Conservation (phyloP, 35 echinoderm and acorn worm species). For the Eucidaris tribuloides region DNA sequence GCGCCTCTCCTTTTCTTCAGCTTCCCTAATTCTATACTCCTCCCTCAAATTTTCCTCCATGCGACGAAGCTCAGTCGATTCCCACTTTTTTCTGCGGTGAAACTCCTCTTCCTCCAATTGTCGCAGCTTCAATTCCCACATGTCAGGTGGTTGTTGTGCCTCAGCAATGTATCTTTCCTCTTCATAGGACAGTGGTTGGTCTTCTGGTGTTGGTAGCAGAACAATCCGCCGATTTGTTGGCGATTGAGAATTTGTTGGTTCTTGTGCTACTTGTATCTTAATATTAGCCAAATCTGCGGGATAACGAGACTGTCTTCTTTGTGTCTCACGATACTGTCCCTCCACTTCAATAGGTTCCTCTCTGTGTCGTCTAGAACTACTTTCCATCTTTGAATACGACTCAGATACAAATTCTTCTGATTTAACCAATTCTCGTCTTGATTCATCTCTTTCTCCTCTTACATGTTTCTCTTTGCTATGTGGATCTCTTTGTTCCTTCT, state of each 20-base stretch:
- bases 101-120: neutral
- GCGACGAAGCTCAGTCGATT: neutral
- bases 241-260: neutral
- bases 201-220: neutral
- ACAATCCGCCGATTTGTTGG: neutral
- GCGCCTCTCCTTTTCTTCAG: neutral
- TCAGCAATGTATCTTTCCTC: neutral
- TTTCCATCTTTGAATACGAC: too few species aligned
- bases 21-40: neutral
- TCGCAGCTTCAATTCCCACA: neutral
- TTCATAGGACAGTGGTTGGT: neutral
- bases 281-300: neutral
- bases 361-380: too few species aligned
- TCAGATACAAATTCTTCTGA: too few species aligned
- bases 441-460: too few species aligned
- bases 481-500: too few species aligned
- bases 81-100: neutral
- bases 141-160: neutral
- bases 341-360: too few species aligned
- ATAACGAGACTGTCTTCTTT: neutral
- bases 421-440: too few species aligned
- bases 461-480: too few species aligned
- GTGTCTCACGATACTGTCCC: neutral
- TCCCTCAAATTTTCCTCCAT: neutral
- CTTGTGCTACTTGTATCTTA: constrained; percentile 13